Conservation (phyloP, 2,888 invertebrate species). For the Caenorhabditis zanzibari region DNA sequence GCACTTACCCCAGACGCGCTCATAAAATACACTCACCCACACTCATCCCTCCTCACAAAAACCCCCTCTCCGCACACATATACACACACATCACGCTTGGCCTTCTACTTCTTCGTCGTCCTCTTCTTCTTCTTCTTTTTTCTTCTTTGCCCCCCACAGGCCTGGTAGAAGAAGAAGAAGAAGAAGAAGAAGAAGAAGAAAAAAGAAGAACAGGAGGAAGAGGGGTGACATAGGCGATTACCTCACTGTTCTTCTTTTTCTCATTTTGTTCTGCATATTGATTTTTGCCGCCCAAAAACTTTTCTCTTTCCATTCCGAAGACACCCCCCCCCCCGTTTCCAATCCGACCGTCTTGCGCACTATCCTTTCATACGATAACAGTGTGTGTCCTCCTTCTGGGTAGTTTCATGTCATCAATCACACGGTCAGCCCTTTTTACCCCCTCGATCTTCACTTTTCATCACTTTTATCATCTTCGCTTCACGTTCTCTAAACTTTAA, state of each 20-base stretch:
- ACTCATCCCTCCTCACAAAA: constrained; percentile 58
- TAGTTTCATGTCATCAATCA: constrained; percentile 60
- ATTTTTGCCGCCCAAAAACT: constrained; percentile 48
- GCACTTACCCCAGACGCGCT: constrained; percentile 61
- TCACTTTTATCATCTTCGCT: constrained; percentile 17
- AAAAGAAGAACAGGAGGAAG: constrained; percentile 38
- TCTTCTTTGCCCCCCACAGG: constrained; percentile 45
- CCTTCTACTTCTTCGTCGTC: constrained; percentile 48
- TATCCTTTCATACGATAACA: constrained; percentile 52
- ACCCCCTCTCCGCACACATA: constrained; percentile 45
- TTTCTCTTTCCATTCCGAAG: constrained; percentile 40
- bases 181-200: constrained; percentile 39
- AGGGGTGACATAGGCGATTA: constrained; percentile 64
- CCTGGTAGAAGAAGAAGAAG: constrained; percentile 58
- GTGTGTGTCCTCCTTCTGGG: constrained; percentile 53
- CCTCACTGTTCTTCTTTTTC: constrained; percentile 61
- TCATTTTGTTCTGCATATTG: constrained; percentile 65
- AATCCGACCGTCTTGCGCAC: constrained; percentile 48
- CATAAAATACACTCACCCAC: constrained; percentile 61
- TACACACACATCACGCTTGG: constrained; percentile 50
- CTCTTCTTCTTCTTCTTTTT: constrained; percentile 35
- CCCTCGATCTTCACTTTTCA: constrained; percentile 11
- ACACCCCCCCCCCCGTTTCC: constrained; percentile 15
- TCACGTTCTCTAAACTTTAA: constrained; percentile 1
- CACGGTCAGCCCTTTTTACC: constrained; percentile 36